phyloP scores from a whole-genome alignment of 2,888 invertebrate genomes.

The Mechanitis mazaeus region DNA sequence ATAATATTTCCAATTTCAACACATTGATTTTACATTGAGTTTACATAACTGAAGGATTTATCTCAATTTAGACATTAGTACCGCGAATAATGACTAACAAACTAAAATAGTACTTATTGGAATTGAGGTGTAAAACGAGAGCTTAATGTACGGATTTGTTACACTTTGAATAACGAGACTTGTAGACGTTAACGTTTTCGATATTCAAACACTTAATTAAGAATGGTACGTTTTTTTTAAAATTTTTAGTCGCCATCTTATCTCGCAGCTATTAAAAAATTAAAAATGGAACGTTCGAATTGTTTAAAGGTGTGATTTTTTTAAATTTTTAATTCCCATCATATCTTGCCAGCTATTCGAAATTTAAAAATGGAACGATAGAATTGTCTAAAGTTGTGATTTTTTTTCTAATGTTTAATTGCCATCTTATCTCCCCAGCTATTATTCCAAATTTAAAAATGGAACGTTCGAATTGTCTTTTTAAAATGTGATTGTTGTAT shows the following conservation, averaged over 20 bases:
- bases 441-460: not conserved
- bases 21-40: not conserved
- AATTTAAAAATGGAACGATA: too few relatives aligned
- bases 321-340: too few relatives aligned
- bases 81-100: slow-evolving; percentile 28
- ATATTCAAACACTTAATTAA: not conserved
- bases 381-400: too few relatives aligned
- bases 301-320: too few relatives aligned
- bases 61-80: slow-evolving; percentile 23
- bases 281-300: too few relatives aligned
- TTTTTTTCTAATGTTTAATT: too few relatives aligned
- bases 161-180: slow-evolving; percentile 19
- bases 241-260: too few relatives aligned
- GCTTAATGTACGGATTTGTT: slow-evolving; percentile 24
- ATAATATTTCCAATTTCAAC: too few relatives aligned
- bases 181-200: slow-evolving; percentile 6
- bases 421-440: not conserved
- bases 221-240: too few relatives aligned
- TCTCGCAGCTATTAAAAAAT: too few relatives aligned
- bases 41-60: slow-evolving; percentile 10
- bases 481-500: not conserved
- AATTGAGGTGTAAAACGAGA: slow-evolving; percentile 17
- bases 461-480: not conserved
- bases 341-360: too few relatives aligned
- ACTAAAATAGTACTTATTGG: slow-evolving; percentile 16